Evolutionary conservation across 2,888 invertebrate species (phyloP).

Genomic region (Unio pictorum): DNA sequence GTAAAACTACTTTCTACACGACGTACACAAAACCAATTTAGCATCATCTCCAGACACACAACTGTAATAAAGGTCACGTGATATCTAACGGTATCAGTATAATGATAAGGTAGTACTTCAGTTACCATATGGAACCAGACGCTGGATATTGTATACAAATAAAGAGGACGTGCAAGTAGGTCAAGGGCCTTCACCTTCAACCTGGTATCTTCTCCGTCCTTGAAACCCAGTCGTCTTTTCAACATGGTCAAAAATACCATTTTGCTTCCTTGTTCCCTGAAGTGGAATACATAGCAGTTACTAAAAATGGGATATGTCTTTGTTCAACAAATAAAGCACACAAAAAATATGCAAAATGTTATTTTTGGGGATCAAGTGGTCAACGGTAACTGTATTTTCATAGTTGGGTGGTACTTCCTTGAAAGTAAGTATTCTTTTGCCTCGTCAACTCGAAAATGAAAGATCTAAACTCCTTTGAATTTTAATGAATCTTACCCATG

Average conservation of each 20-base stretch:
- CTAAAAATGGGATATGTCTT: too few relatives aligned
- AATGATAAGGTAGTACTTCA: constrained; percentile 18
- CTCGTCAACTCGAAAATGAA: too few relatives aligned
- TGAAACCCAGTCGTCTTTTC: not conserved
- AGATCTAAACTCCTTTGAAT: too few relatives aligned
- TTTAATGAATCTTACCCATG: too few relatives aligned
- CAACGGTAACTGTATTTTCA: too few relatives aligned
- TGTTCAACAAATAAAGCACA: too few relatives aligned
- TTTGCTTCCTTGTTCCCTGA: not conserved
- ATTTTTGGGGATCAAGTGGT: too few relatives aligned
- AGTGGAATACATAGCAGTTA: not conserved
- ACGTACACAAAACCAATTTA: constrained; percentile 61
- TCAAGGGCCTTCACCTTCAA: constrained; percentile 19
- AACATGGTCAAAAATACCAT: not conserved
- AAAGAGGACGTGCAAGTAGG: constrained; percentile 21
- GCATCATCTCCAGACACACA: constrained; percentile 48
- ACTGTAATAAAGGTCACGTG: constrained; percentile 8
- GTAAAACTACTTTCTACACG: constrained; percentile 25
- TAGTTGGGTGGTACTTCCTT: too few relatives aligned
- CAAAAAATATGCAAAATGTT: too few relatives aligned
- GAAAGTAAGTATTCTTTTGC: too few relatives aligned
- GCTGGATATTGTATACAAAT: constrained; percentile 23
- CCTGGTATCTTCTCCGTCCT: too few relatives aligned
- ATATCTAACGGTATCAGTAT: constrained; percentile 1
- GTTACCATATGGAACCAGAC: constrained; percentile 17